Conservation (phyloP, 2,888 invertebrate species). For the Brenthis daphne region DNA sequence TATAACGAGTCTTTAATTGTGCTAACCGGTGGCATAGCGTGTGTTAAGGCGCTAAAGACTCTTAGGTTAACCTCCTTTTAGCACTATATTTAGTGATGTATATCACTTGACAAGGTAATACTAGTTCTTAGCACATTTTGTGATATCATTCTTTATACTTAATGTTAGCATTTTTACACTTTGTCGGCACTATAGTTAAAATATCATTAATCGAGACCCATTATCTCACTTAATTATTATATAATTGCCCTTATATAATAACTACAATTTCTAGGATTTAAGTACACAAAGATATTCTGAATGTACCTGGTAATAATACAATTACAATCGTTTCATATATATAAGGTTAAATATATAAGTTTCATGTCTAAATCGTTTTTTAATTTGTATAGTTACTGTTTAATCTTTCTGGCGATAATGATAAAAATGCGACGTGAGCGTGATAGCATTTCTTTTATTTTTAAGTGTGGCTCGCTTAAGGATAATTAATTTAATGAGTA, state of each 20-base stretch:
- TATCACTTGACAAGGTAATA: constrained; percentile 16
- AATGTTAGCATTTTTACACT: constrained; percentile 32
- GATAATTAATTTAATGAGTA: no score
- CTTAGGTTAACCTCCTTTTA: background rate
- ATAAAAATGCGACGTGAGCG: background rate
- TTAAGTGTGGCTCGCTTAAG: background rate
- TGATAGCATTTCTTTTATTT: background rate
- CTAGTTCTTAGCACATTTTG: constrained; percentile 22
- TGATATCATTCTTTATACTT: constrained; percentile 37
- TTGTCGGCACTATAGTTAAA: constrained; percentile 35
- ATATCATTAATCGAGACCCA: constrained; percentile 47
- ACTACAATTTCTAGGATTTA: constrained; percentile 11
- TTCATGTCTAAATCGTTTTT: constrained; percentile 9
- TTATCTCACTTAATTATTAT: constrained; percentile 53
- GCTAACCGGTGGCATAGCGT: background rate
- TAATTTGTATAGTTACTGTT: constrained; percentile 9
- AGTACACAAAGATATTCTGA: background rate
- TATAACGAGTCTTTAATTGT: no score
- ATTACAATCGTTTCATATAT: background rate
- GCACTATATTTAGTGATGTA: constrained; percentile 1
- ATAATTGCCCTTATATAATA: constrained; percentile 47
- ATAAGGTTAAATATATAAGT: constrained; percentile 1
- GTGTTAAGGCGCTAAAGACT: background rate
- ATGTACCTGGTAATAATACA: constrained; percentile 9
- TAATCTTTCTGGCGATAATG: background rate